These are phyloP conservation scores for Xenops minutus DNA, from an alignment of 2,797 vertebrate genomes.

Conservation along the genomic window DNA sequence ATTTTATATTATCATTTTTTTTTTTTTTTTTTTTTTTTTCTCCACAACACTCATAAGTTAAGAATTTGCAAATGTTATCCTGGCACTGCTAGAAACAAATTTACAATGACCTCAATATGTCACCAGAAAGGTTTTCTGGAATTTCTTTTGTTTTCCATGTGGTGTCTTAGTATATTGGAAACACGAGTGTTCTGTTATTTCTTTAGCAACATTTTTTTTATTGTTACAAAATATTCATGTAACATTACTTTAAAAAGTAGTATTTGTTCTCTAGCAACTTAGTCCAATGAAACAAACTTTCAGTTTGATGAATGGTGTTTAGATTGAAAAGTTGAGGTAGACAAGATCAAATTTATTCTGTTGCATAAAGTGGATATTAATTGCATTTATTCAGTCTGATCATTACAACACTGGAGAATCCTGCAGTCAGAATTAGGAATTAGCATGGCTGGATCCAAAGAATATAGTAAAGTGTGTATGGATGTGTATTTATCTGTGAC, in stretches of 20 bases:
- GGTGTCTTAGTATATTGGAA: neutral
- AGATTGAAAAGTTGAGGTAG: neutral
- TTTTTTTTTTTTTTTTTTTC: neutral
- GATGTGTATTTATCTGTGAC: neutral
- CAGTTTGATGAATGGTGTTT: neutral
- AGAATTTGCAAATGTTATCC: neutral
- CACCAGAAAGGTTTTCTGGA: constrained; percentile 16
- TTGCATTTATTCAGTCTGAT: neutral
- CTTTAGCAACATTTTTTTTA: neutral
- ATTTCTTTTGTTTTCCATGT: constrained; percentile 9
- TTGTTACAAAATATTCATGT: neutral
- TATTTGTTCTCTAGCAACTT: neutral
- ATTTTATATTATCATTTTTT: neutral
- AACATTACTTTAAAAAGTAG: neutral
- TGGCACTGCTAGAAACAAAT: neutral
- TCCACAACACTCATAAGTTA: neutral
- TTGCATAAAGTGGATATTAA: neutral
- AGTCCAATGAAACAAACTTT: neutral
- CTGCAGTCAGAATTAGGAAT: neutral
- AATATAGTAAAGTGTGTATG: neutral
- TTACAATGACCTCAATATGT: constrained; percentile 29
- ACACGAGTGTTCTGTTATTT: neutral
- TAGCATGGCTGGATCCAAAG: neutral
- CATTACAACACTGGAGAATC: neutral
- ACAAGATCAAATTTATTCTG: neutral